Conservation (phyloP, 2,797 vertebrate species). For the Anguilla megastoma region DNA sequence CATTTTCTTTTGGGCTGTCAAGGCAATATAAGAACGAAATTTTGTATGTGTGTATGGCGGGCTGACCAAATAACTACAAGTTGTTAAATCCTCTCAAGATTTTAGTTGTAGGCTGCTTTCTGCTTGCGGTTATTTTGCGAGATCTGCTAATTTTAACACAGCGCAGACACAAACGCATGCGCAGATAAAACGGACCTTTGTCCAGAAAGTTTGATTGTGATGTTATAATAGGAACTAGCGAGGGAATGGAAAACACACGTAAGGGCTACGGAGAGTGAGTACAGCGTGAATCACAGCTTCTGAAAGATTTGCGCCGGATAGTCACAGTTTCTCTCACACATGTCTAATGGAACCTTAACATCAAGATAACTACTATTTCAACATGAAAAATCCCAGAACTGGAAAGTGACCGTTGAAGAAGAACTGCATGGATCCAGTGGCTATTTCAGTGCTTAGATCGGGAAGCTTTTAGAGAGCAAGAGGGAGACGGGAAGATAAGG, state of each 20-base stretch:
- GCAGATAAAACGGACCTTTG: neutral
- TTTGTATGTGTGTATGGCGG: neutral
- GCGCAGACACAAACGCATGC: neutral
- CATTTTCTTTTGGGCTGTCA: neutral
- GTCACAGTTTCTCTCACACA: neutral
- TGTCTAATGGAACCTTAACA: neutral
- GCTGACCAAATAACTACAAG: neutral
- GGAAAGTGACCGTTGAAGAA: slow-evolving; percentile 32
- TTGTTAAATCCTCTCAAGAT: neutral
- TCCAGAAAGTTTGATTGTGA: slow-evolving; percentile 31
- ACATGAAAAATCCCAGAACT: slow-evolving; percentile 22
- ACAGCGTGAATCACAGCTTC: slow-evolving; percentile 46
- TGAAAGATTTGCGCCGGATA: slow-evolving; percentile 10
- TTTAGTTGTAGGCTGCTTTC: neutral
- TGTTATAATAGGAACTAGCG: slow-evolving; percentile 11
- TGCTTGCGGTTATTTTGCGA: neutral
- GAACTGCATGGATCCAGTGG: slow-evolving; percentile 6
- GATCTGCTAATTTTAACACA: neutral
- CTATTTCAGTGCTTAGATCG: neutral
- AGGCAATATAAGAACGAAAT: neutral
- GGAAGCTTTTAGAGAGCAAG: neutral
- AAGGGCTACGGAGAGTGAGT: slow-evolving; percentile 41
- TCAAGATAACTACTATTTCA: slow-evolving; percentile 22
- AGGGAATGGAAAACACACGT: slow-evolving; percentile 37
- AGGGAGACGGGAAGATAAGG: slow-evolving; percentile 20